Evolutionary conservation across 2,797 vertebrate genomes (phyloP).

Genomic region (Podargus strigoides): DNA sequence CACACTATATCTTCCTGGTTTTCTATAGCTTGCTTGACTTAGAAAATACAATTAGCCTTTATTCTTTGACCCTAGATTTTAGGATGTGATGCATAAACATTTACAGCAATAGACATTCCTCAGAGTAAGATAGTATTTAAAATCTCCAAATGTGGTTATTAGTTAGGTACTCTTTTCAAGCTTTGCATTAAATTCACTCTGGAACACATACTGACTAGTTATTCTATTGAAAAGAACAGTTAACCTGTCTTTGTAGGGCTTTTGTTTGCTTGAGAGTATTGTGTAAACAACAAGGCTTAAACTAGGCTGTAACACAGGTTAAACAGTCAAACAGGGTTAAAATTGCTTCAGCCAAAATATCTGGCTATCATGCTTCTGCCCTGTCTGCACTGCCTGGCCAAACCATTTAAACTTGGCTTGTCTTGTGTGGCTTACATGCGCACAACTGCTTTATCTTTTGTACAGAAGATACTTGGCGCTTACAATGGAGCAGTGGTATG

Average conservation of each 20-base stretch:
- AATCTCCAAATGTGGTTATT: background rate
- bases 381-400: background rate
- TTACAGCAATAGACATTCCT: conserved; percentile 37
- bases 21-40: conserved; percentile 27
- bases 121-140: conserved; percentile 48
- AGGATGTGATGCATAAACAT: conserved; percentile 44
- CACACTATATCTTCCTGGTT: background rate
- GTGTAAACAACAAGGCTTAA: background rate
- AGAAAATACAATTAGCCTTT: conserved; percentile 23
- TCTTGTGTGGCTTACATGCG: background rate
- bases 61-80: background rate
- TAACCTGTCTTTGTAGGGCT: background rate
- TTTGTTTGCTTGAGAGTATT: background rate
- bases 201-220: background rate
- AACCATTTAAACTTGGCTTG: background rate
- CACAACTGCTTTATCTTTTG: background rate
- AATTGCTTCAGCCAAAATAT: background rate
- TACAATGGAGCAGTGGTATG: rapidly evolving
- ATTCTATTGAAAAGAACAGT: background rate
- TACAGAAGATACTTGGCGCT: rapidly evolving
- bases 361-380: background rate
- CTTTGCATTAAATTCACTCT: background rate
- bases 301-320: background rate
- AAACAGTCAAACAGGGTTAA: background rate
- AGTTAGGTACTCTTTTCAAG: background rate